Evolutionary conservation across 2,888 invertebrate species (phyloP).

Genomic region (Meliscaeva auricollis): DNA sequence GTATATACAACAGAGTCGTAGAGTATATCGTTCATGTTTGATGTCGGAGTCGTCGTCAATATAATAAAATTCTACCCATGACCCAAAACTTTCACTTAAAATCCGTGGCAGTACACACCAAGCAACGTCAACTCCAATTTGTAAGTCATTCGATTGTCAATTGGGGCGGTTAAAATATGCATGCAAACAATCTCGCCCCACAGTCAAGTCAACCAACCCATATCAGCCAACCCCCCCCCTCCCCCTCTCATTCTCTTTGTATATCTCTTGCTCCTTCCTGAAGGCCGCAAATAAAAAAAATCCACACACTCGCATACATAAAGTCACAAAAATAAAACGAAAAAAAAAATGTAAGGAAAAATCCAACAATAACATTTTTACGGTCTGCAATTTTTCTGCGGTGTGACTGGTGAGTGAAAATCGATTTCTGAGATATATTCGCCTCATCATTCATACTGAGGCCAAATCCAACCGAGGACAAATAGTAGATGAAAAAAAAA

Average conservation of each 20-base stretch:
- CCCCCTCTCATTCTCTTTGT: not conserved
- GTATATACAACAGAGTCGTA: too few species aligned
- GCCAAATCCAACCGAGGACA: conserved; percentile 14
- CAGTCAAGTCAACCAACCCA: conserved; percentile 25
- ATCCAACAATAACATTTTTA: conserved; percentile 42
- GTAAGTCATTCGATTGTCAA: conserved; percentile 75
- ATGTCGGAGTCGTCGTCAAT: conserved; percentile 29
- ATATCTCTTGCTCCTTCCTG: conserved; percentile 28
- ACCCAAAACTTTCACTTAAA: conserved; percentile 71
- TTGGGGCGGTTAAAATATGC: conserved; percentile 70
- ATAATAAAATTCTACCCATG: conserved; percentile 42
- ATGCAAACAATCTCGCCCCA: conserved; percentile 50
- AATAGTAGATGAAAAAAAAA: not conserved
- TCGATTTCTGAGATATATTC: conserved; percentile 55
- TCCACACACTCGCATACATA: conserved; percentile 27
- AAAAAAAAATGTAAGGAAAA: conserved; percentile 6
- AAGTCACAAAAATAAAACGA: not conserved
- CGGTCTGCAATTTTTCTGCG: conserved; percentile 56
- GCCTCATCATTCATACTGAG: conserved; percentile 29
- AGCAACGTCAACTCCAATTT: conserved; percentile 74
- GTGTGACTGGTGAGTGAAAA: conserved; percentile 46
- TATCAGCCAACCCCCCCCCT: not conserved
- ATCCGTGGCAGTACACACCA: conserved; percentile 45
- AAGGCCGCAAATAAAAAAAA: conserved; percentile 42
- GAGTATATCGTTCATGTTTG: not conserved